phyloP scores from a whole-genome alignment of 2,888 invertebrate species.

The Himalopsyche tibetana region DNA sequence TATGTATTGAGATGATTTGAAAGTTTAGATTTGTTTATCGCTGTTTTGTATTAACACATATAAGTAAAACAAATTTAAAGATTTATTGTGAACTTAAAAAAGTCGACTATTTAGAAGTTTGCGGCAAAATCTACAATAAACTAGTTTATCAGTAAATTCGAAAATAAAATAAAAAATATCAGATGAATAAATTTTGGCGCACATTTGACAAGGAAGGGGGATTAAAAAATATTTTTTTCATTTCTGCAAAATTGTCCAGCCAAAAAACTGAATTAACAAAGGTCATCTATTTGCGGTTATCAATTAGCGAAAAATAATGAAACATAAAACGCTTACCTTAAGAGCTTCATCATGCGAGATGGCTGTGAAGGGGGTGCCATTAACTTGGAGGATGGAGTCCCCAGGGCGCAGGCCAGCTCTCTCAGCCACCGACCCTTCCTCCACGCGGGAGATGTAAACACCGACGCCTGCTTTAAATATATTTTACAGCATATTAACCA shows the following conservation, averaged over 20 bases:
- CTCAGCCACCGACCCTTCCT: constrained; percentile 93
- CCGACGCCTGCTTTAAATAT: constrained; percentile 81
- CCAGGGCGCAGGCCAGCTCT: constrained; percentile 92
- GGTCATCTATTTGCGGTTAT: constrained; percentile 3
- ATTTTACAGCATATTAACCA: constrained; percentile 42
- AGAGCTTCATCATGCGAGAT: constrained; percentile 95
- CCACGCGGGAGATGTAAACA: constrained; percentile 94
- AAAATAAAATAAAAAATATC: no score
- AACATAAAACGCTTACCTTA: constrained; percentile 80
- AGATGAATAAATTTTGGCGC: no score
- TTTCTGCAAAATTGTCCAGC: background rate
- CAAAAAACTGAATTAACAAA: background rate
- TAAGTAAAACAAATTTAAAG: no score
- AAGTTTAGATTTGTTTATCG: no score
- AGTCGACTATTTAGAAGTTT: no score
- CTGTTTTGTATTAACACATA: no score
- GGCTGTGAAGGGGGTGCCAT: constrained; percentile 94
- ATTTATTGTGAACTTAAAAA: no score
- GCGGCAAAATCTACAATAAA: no score
- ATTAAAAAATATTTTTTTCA: background rate
- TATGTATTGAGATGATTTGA: no score
- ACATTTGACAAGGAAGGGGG: no score
- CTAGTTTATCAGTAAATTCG: no score
- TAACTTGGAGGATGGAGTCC: constrained; percentile 96
- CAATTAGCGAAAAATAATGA: background rate